Evolutionary conservation across 2,888 invertebrate genomes (phyloP).

Genomic region (Torymus auratus): DNA sequence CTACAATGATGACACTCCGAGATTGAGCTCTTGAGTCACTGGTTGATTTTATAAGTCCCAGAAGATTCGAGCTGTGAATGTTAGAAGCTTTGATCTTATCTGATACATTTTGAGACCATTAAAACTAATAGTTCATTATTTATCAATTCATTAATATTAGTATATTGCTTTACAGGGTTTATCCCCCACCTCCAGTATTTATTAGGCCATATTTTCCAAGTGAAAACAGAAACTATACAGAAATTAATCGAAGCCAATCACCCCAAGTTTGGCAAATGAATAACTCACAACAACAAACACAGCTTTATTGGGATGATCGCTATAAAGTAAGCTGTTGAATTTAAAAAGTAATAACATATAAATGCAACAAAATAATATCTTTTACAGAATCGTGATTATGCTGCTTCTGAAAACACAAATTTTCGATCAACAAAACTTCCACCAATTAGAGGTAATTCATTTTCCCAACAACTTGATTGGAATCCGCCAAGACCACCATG

Average conservation of each 20-base stretch:
- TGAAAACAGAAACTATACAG: slow-evolving; percentile 69
- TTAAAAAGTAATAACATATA: no score
- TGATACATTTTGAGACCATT: slow-evolving; percentile 60
- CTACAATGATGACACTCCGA: slow-evolving; percentile 69
- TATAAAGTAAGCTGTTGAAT: slow-evolving; percentile 48
- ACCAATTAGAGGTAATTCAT: slow-evolving; percentile 50
- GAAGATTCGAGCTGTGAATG: slow-evolving; percentile 69
- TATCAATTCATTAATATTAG: neutral
- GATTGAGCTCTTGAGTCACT: slow-evolving; percentile 71
- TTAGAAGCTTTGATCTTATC: slow-evolving; percentile 73
- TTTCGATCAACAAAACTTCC: slow-evolving; percentile 43
- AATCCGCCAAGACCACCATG: slow-evolving; percentile 63
- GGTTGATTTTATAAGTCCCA: slow-evolving; percentile 69
- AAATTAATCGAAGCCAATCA: slow-evolving; percentile 69
- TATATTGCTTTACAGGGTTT: slow-evolving; percentile 27
- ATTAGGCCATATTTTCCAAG: slow-evolving; percentile 68
- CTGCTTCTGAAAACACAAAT: slow-evolving; percentile 43
- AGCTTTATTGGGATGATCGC: slow-evolving; percentile 58
- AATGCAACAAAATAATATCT: neutral
- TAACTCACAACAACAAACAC: slow-evolving; percentile 51
- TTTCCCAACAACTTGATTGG: slow-evolving; percentile 67
- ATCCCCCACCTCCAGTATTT: slow-evolving; percentile 63
- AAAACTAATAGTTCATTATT: no score
- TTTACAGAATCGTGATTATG: slow-evolving; percentile 40
- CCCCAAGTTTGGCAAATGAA: slow-evolving; percentile 63